Conservation (phyloP, 2,888 invertebrate genomes). For the Dioctria rufipes region DNA sequence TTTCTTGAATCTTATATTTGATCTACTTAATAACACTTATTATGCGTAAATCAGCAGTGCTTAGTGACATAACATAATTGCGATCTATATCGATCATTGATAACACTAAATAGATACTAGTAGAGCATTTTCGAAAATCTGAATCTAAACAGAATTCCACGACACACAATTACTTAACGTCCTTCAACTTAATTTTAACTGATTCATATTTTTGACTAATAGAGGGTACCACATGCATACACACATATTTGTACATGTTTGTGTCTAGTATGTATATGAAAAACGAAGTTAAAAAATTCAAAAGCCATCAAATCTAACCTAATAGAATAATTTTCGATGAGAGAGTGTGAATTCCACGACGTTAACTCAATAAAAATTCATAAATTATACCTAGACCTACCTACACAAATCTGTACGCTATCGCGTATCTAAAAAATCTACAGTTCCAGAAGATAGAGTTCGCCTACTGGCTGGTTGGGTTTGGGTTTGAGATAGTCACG, state of each 20-base stretch:
- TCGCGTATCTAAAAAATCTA: background rate
- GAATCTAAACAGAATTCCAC: background rate
- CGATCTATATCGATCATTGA: no score
- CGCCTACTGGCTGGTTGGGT: conserved; percentile 1
- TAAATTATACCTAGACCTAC: background rate
- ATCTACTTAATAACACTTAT: no score
- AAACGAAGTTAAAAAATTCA: conserved; percentile 15
- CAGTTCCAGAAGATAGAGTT: no score
- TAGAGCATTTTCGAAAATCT: background rate
- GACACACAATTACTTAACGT: background rate
- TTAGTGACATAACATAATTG: no score
- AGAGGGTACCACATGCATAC: no score
- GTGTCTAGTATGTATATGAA: background rate
- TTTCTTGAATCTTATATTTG: no score
- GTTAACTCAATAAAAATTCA: conserved; percentile 22
- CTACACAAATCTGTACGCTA: conserved; percentile 3
- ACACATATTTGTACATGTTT: background rate
- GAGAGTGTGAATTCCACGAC: conserved; percentile 11
- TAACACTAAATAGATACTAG: no score
- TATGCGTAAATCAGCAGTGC: no score
- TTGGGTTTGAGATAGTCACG: no score
- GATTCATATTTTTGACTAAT: background rate
- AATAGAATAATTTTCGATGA: background rate
- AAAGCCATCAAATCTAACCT: background rate
- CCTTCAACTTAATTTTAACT: conserved; percentile 25